These are phyloP conservation scores for Hetaerina titia DNA, from an alignment of 2,888 invertebrate species.

Conservation along the genomic window DNA sequence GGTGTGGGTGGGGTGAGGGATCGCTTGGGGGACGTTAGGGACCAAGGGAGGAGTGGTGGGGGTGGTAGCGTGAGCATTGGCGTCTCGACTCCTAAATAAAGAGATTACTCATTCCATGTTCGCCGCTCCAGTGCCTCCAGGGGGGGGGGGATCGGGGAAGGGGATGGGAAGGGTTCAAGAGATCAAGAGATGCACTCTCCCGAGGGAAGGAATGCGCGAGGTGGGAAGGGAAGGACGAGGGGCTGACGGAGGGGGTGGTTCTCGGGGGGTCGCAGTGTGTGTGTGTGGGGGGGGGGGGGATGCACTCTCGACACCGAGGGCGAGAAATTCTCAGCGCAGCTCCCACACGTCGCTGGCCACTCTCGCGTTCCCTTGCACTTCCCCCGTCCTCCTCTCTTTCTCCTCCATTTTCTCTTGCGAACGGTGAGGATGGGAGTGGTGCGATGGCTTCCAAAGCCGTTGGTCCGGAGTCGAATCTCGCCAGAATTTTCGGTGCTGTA, in stretches of 20 bases:
- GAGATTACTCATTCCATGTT: constrained; percentile 50
- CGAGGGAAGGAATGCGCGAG: background rate
- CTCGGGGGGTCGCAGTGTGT: background rate
- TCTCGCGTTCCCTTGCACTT: background rate
- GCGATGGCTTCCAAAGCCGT: too few relatives aligned
- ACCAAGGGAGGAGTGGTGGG: background rate
- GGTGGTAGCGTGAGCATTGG: background rate
- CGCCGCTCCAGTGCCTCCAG: constrained; percentile 51
- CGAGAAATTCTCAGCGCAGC: background rate
- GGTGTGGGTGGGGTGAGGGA: background rate
- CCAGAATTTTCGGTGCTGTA: too few relatives aligned
- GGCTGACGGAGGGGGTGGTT: background rate
- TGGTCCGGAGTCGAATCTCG: too few relatives aligned
- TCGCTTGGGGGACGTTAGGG: background rate
- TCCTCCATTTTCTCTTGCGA: background rate
- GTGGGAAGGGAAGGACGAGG: background rate
- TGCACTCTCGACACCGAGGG: background rate
- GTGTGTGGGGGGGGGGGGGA: background rate
- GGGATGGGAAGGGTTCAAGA: too few relatives aligned
- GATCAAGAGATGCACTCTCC: constrained; percentile 23
- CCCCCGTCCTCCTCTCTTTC: background rate
- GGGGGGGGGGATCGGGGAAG: background rate
- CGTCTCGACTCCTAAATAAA: constrained; percentile 53
- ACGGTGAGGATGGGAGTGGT: background rate
- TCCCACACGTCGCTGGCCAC: background rate